Evolutionary conservation across 1,140 invertebrate genomes (phyloP).

Genomic region (Littorina saxatilis): DNA sequence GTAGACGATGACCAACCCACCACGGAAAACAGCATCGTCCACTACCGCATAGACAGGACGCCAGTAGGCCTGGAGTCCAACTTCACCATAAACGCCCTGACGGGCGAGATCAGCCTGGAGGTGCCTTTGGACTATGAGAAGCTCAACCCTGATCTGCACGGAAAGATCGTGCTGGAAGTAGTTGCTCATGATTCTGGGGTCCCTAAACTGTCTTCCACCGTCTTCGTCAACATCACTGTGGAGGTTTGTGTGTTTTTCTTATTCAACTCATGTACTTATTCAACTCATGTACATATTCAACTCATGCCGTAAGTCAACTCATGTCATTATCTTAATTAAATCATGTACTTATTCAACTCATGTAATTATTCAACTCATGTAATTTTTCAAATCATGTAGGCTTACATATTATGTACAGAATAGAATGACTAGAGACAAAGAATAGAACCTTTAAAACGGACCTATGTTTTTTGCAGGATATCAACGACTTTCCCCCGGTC

Average conservation of each 20-base stretch:
- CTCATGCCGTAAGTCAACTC: too few relatives aligned
- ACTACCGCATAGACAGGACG: conserved; percentile 50
- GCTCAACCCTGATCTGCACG: conserved; percentile 46
- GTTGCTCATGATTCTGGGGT: conserved; percentile 54
- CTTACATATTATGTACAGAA: too few relatives aligned
- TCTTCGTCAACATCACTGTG: conserved; percentile 60
- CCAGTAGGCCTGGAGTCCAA: conserved; percentile 50
- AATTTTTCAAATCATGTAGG: too few relatives aligned
- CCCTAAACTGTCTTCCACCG: conserved; percentile 32
- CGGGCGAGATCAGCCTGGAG: conserved; percentile 54
- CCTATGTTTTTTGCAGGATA: conserved; percentile 57
- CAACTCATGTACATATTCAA: too few relatives aligned
- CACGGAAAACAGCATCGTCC: conserved; percentile 59
- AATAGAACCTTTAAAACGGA: too few relatives aligned
- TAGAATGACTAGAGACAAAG: too few relatives aligned
- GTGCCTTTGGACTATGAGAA: conserved; percentile 61
- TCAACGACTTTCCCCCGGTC: conserved; percentile 62
- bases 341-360: background rate
- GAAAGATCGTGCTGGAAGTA: conserved; percentile 52
- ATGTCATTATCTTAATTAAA: too few relatives aligned
- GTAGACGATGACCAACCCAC: conserved; percentile 56
- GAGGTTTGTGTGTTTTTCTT: too few relatives aligned
- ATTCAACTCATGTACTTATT: background rate
- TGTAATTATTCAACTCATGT: too few relatives aligned
- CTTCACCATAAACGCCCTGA: conserved; percentile 54